Conservation (phyloP, 2,888 invertebrate species). For the Oscheius sp. region DNA sequence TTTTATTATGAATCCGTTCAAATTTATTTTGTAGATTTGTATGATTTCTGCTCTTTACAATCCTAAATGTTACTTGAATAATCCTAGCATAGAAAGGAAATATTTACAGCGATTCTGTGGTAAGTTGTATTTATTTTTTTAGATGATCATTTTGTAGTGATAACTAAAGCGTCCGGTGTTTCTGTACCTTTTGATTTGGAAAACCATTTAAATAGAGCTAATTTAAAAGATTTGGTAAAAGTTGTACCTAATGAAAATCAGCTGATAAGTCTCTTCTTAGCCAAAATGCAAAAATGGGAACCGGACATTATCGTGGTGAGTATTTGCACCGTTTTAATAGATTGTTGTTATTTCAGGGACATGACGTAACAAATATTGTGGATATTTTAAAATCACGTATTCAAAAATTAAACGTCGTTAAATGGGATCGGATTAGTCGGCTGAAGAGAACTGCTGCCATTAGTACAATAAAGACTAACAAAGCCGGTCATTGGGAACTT, state of each 20-base stretch:
- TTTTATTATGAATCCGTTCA: neutral
- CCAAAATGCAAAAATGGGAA: conserved; percentile 86
- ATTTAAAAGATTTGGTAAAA: conserved; percentile 76
- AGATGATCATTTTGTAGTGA: conserved; percentile 77
- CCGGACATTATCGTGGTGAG: conserved; percentile 87
- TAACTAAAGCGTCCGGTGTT: conserved; percentile 84
- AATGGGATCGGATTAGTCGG: conserved; percentile 91
- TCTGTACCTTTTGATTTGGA: conserved; percentile 88
- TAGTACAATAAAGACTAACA: conserved; percentile 59
- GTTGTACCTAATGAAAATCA: conserved; percentile 87
- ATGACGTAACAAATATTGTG: conserved; percentile 91
- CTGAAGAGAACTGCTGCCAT: conserved; percentile 80
- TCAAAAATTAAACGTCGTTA: conserved; percentile 78
- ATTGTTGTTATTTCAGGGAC: too few relatives aligned
- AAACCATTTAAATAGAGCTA: conserved; percentile 78
- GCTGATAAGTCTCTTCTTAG: conserved; percentile 86
- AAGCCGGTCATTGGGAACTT: conserved; percentile 68
- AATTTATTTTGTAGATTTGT: conserved; percentile 48
- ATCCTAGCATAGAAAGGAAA: conserved; percentile 47
- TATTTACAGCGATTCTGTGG: conserved; percentile 46
- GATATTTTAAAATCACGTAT: conserved; percentile 90
- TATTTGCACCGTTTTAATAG: conserved; percentile 16
- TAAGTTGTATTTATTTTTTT: conserved; percentile 32
- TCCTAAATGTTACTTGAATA: conserved; percentile 44
- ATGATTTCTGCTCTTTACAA: conserved; percentile 61